Evolutionary conservation across 1,140 invertebrate species (phyloP).

Genomic region (Atta colombica): DNA sequence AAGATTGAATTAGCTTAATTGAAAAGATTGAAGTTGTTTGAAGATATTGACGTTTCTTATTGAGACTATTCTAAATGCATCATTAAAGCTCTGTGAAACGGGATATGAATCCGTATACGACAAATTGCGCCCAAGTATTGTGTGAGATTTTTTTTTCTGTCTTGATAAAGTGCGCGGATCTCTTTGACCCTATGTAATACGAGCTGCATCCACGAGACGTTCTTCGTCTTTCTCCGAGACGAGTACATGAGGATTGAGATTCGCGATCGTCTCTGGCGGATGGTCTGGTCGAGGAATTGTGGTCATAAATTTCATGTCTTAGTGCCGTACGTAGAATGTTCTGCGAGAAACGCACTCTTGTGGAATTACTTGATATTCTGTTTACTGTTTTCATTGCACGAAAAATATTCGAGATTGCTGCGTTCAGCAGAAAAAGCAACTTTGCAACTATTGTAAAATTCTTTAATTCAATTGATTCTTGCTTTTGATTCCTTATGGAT

Average conservation of each 20-base stretch:
- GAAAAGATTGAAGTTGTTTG: not conserved
- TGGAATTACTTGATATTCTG: constrained; percentile 15
- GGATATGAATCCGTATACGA: constrained; percentile 7
- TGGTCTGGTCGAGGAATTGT: constrained; percentile 68
- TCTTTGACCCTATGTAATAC: constrained; percentile 69
- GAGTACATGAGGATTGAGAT: constrained; percentile 70
- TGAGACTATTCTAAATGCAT: not conserved
- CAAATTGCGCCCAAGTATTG: constrained; percentile 62
- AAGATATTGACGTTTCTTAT: not conserved
- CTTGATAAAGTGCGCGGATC: constrained; percentile 68
- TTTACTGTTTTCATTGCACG: not conserved
- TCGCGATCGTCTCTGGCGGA: constrained; percentile 76
- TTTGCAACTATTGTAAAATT: too few species aligned
- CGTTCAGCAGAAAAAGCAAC: too few species aligned
- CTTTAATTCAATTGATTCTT: too few species aligned
- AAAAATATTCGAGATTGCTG: not conserved
- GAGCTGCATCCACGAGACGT: constrained; percentile 49
- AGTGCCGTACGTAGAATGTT: constrained; percentile 42
- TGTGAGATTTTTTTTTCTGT: not conserved
- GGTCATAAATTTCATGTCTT: constrained; percentile 71
- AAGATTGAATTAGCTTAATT: not conserved
- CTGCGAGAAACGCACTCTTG: not conserved
- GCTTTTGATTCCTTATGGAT: too few species aligned
- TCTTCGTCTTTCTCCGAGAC: constrained; percentile 44
- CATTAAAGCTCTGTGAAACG: not conserved